Evolutionary conservation across 2,888 invertebrate genomes (phyloP).

Genomic region (Invenusta paracnida): DNA sequence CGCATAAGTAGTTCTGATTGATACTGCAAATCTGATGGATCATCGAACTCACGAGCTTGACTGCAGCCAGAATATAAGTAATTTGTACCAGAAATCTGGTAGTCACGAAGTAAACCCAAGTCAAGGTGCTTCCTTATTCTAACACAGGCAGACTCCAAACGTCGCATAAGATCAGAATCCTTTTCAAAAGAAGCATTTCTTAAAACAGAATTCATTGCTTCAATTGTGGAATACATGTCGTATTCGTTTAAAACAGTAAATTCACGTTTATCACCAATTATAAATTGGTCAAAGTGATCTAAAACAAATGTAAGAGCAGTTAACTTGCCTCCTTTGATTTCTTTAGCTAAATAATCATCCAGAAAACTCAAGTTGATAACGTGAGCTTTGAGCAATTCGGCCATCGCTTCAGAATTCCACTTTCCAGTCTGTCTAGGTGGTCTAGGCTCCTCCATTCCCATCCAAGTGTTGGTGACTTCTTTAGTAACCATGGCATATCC

Average conservation of each 20-base stretch:
- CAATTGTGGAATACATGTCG: slow-evolving; percentile 39
- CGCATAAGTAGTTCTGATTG: slow-evolving; percentile 74
- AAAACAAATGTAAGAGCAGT: slow-evolving; percentile 35
- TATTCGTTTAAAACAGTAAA: slow-evolving; percentile 44
- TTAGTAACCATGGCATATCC: slow-evolving; percentile 41
- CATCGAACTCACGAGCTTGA: slow-evolving; percentile 79
- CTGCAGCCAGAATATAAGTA: slow-evolving; percentile 71
- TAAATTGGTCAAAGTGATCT: slow-evolving; percentile 38
- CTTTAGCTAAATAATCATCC: slow-evolving; percentile 65
- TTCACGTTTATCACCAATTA: slow-evolving; percentile 41
- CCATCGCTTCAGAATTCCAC: slow-evolving; percentile 85
- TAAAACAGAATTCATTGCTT: slow-evolving; percentile 35
- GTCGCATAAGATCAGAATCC: slow-evolving; percentile 5
- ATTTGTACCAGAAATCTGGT: slow-evolving; percentile 32
- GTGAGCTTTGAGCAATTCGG: slow-evolving; percentile 76
- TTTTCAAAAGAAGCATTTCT: not conserved
- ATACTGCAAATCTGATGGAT: slow-evolving; percentile 72
- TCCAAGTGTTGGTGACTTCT: slow-evolving; percentile 44
- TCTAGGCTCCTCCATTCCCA: slow-evolving; percentile 37
- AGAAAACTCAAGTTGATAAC: slow-evolving; percentile 76
- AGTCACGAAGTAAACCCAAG: slow-evolving; percentile 38
- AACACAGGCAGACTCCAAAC: not conserved
- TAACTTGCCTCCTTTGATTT: not conserved
- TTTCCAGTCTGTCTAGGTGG: slow-evolving; percentile 57
- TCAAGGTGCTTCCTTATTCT: slow-evolving; percentile 35